Evolutionary conservation across 1,140 invertebrate species (phyloP).

Genomic region (Drosophila asahinai): DNA sequence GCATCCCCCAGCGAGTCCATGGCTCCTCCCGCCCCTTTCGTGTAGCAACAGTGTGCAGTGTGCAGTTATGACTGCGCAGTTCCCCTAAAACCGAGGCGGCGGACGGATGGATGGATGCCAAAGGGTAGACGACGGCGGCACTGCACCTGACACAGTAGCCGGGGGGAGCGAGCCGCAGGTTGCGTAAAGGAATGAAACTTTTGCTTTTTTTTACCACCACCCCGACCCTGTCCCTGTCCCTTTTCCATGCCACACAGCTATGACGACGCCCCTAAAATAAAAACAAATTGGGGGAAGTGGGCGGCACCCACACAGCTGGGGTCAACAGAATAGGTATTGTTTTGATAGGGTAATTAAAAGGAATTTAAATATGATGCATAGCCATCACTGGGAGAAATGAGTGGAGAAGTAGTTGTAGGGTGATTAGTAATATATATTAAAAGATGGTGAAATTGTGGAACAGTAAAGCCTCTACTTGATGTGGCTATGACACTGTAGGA

Average conservation of each 20-base stretch:
- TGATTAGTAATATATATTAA: too few relatives aligned
- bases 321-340: slow-evolving; percentile 14
- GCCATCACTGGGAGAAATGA: not conserved
- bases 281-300: slow-evolving; percentile 12
- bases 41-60: slow-evolving; percentile 38
- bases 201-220: slow-evolving; percentile 24
- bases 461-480: too few relatives aligned
- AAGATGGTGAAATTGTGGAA: too few relatives aligned
- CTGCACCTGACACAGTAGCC: slow-evolving; percentile 45
- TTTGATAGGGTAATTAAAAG: not conserved
- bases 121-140: not conserved
- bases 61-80: slow-evolving; percentile 55
- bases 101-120: not conserved
- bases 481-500: too few relatives aligned
- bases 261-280: slow-evolving; percentile 14
- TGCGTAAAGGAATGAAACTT: slow-evolving; percentile 41
- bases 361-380: not conserved
- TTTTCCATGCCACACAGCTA: slow-evolving; percentile 6
- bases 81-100: not conserved
- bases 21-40: not conserved
- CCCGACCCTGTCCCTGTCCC: not conserved
- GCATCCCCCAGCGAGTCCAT: slow-evolving; percentile 8
- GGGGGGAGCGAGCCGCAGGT: slow-evolving; percentile 6
- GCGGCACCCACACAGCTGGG: slow-evolving; percentile 8
- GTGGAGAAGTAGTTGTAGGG: too few relatives aligned